phyloP scores from a whole-genome alignment of 2,888 invertebrate genomes.

The Parapristionchus giblindavisi region DNA sequence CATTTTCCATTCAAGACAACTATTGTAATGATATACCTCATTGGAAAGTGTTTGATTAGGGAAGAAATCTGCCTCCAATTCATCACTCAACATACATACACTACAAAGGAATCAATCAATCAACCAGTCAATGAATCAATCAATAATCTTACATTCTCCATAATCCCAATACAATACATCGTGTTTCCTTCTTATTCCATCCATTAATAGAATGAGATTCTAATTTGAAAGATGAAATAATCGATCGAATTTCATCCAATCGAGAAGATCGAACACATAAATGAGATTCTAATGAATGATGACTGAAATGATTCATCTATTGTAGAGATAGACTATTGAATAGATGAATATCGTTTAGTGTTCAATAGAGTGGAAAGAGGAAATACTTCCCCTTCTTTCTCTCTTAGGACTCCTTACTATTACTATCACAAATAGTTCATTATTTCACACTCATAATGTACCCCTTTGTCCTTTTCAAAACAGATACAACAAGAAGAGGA shows the following conservation, averaged over 20 bases:
- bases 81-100: constrained; percentile 39
- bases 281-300: constrained; percentile 22
- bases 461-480: too few species aligned
- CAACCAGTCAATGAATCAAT: background rate
- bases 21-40: constrained; percentile 18
- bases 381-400: too few species aligned
- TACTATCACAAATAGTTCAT: too few species aligned
- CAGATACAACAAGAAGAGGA: background rate
- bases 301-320: background rate
- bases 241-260: constrained; percentile 23
- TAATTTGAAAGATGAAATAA: constrained; percentile 14
- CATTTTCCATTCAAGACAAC: background rate
- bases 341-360: too few species aligned
- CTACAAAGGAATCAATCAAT: background rate
- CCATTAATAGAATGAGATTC: constrained; percentile 28
- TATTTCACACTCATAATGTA: too few species aligned
- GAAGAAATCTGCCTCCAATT: constrained; percentile 37
- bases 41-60: constrained; percentile 23
- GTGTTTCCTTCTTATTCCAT: constrained; percentile 33
- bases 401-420: too few species aligned
- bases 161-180: constrained; percentile 18
- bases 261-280: constrained; percentile 19
- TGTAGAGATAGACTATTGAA: too few species aligned
- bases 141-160: constrained; percentile 34
- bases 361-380: too few species aligned